Conservation (phyloP, 2,888 invertebrate species). For the Lysandra bellargus region DNA sequence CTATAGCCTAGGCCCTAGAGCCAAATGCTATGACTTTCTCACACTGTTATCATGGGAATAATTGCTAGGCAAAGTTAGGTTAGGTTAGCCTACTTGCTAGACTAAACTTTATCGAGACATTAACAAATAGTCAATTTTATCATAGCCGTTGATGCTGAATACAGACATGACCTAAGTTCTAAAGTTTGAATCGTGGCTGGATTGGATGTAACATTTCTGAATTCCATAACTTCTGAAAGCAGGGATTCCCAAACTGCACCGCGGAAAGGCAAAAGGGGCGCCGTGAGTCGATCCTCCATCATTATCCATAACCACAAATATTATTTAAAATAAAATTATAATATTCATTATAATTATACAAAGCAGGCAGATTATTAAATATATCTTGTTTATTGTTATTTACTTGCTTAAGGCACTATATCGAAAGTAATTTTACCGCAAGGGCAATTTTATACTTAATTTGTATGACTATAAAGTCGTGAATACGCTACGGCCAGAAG, state of each 20-base stretch:
- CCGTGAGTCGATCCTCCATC: too few species aligned
- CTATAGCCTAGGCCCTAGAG: not conserved
- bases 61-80: not conserved
- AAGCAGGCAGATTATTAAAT: too few species aligned
- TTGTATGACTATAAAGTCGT: too few species aligned
- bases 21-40: slow-evolving; percentile 16
- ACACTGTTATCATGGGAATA: slow-evolving; percentile 8
- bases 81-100: not conserved
- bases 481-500: too few species aligned
- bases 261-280: too few species aligned
- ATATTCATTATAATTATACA: too few species aligned
- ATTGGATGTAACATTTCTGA: not conserved
- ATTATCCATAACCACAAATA: too few species aligned
- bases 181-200: not conserved
- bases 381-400: too few species aligned
- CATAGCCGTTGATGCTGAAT: not conserved
- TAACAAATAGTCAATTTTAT: not conserved
- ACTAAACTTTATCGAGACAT: slow-evolving; percentile 1
- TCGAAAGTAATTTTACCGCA: too few species aligned
- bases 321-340: too few species aligned
- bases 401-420: too few species aligned
- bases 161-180: not conserved
- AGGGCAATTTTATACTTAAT: too few species aligned
- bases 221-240: not conserved
- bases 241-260: not conserved